These are phyloP conservation scores for Pao palembangensis DNA, from an alignment of 2,113 vertebrate genomes.

Conservation along the genomic window DNA sequence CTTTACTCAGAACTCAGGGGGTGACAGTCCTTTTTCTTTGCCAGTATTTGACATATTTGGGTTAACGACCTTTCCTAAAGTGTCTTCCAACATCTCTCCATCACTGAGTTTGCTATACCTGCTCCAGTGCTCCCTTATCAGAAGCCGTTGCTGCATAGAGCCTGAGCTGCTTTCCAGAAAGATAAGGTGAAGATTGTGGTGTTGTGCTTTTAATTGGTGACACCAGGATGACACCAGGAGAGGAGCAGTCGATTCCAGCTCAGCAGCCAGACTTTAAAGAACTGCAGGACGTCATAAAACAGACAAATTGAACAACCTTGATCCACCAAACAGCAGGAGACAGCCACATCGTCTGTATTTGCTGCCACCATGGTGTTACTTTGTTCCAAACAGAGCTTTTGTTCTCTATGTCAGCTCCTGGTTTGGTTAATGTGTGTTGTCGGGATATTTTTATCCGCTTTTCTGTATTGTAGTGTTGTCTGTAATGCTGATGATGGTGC, in stretches of 20 bases:
- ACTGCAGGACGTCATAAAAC: constrained; percentile 11
- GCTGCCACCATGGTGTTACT: constrained; percentile 1
- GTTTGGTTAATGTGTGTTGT: constrained; percentile 5
- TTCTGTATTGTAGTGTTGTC: constrained; percentile 37
- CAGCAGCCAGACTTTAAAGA: constrained; percentile 4
- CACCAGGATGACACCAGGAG: background rate
- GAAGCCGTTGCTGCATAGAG: background rate
- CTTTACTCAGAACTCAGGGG: background rate
- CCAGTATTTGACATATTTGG: background rate
- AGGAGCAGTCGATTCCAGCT: constrained; percentile 2
- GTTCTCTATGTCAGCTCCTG: background rate
- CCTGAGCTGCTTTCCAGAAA: constrained; percentile 21
- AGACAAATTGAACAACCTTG: constrained; percentile 4
- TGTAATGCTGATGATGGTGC: constrained; percentile 22
- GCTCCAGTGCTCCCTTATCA: background rate
- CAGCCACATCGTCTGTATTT: background rate
- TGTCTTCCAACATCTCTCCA: background rate
- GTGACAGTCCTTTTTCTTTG: background rate
- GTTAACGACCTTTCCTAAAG: constrained; percentile 3
- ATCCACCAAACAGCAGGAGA: constrained; percentile 4
- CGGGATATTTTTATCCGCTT: constrained; percentile 25
- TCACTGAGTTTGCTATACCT: background rate
- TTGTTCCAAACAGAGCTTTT: constrained; percentile 13
- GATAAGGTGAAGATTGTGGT: constrained; percentile 11
- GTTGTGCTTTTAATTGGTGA: constrained; percentile 17